Percentiles rank a stretch among this genome's conserved stretches.
Conservation (phyloP, 1,140 invertebrate species). For the Wasmannia auropunctata region DNA sequence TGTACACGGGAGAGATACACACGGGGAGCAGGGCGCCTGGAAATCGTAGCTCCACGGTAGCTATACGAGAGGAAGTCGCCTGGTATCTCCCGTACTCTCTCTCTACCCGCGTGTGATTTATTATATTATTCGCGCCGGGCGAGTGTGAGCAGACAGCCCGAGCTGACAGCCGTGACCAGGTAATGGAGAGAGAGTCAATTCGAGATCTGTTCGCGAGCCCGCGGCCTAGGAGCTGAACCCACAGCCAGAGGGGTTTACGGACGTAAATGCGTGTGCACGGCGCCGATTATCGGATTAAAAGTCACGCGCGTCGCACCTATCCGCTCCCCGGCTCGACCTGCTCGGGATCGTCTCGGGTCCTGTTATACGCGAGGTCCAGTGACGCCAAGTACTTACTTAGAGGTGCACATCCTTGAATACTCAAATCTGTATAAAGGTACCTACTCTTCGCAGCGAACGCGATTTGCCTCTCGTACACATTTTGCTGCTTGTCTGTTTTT, state of each 20-base stretch:
- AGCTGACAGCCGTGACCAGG: slow-evolving; percentile 67
- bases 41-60: slow-evolving; percentile 50
- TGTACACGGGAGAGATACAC: slow-evolving; percentile 28
- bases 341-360: background rate
- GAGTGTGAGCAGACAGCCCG: slow-evolving; percentile 22
- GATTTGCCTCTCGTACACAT: background rate
- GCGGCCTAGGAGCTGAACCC: background rate
- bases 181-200: slow-evolving; percentile 70
- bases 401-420: slow-evolving; percentile 1
- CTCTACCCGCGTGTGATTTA: slow-evolving; percentile 70
- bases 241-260: background rate
- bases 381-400: background rate
- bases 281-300: slow-evolving; percentile 67
- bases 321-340: background rate
- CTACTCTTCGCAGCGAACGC: background rate
- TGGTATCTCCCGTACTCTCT: slow-evolving; percentile 51
- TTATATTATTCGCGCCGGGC: slow-evolving; percentile 70
- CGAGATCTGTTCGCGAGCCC: slow-evolving; percentile 68
- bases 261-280: slow-evolving; percentile 59
- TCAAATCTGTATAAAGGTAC: background rate
- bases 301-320: slow-evolving; percentile 61
- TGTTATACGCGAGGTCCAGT: background rate
- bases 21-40: background rate
- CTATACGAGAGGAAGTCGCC: slow-evolving; percentile 61
- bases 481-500: background rate